These are phyloP conservation scores for Xyrichtys novacula DNA, from an alignment of 2,797 vertebrate genomes.

Conservation along the genomic window DNA sequence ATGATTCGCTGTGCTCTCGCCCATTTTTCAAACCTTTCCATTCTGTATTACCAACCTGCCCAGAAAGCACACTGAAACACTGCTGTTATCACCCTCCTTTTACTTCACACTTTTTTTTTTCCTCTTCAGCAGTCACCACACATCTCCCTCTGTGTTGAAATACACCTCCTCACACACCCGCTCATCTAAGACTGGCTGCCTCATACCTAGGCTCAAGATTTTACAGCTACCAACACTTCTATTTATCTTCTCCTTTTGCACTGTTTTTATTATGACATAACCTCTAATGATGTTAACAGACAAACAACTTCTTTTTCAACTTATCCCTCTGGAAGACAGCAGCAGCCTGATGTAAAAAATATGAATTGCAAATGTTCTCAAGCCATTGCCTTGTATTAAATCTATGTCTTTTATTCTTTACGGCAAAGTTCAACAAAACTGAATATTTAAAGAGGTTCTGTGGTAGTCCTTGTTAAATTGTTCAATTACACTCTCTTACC, in stretches of 20 bases:
- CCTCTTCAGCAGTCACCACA: slow-evolving; percentile 43
- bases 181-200: slow-evolving; percentile 12
- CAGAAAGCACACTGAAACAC: slow-evolving; percentile 32
- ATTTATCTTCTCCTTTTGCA: neutral
- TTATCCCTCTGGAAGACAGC: slow-evolving; percentile 19
- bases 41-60: slow-evolving; percentile 34
- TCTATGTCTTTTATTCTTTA: slow-evolving; percentile 14
- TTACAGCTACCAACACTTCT: neutral
- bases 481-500: slow-evolving; percentile 51
- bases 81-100: neutral
- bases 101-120: slow-evolving; percentile 8
- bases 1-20: slow-evolving; percentile 52
- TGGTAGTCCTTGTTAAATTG: slow-evolving; percentile 58
- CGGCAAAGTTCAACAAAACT: slow-evolving; percentile 57
- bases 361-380: slow-evolving; percentile 23
- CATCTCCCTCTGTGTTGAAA: slow-evolving; percentile 46
- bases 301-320: slow-evolving; percentile 9
- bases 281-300: slow-evolving; percentile 15
- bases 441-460: slow-evolving; percentile 60
- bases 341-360: slow-evolving; percentile 14
- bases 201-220: slow-evolving; percentile 8
- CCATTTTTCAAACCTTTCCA: slow-evolving; percentile 54
- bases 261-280: neutral
- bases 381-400: slow-evolving; percentile 35
- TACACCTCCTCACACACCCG: slow-evolving; percentile 43